Conservation (phyloP, 2,797 vertebrate species). For the Bucorvus abyssinicus region DNA sequence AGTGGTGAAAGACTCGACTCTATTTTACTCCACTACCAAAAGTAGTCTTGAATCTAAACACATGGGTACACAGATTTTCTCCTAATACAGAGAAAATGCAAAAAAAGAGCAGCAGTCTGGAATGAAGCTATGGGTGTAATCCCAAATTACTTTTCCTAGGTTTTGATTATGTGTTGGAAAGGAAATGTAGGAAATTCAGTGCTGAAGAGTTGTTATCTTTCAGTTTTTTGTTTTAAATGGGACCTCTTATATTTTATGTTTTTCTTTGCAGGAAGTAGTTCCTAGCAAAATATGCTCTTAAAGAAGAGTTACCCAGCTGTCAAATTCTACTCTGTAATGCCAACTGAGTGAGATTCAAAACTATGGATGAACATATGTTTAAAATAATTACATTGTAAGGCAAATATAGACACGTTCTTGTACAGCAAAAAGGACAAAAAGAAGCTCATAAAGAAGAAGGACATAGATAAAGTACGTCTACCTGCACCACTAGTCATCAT, state of each 20-base stretch:
- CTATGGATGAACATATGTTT: not conserved
- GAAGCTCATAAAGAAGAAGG: not conserved
- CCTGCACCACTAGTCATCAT: not conserved
- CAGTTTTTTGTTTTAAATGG: not conserved
- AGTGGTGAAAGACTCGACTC: not conserved
- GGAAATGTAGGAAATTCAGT: not conserved
- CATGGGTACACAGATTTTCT: not conserved
- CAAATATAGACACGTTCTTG: not conserved
- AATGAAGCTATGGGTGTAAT: not conserved
- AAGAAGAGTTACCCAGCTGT: not conserved
- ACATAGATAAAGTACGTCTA: not conserved
- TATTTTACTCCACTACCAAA: not conserved
- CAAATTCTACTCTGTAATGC: not conserved
- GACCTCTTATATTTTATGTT: not conserved
- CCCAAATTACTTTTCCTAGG: not conserved
- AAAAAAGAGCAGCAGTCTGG: not conserved
- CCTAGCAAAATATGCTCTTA: not conserved
- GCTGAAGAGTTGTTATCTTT: not conserved
- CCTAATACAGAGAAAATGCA: not conserved
- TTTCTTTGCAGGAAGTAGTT: not conserved
- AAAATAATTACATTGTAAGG: conserved; percentile 4
- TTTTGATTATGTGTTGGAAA: not conserved
- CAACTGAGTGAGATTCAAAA: not conserved
- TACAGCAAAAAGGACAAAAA: not conserved
- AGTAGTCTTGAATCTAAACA: not conserved